These are phyloP conservation scores for Drosophila kuntzei DNA, from an alignment of 2,888 invertebrate species.

Conservation along the genomic window DNA sequence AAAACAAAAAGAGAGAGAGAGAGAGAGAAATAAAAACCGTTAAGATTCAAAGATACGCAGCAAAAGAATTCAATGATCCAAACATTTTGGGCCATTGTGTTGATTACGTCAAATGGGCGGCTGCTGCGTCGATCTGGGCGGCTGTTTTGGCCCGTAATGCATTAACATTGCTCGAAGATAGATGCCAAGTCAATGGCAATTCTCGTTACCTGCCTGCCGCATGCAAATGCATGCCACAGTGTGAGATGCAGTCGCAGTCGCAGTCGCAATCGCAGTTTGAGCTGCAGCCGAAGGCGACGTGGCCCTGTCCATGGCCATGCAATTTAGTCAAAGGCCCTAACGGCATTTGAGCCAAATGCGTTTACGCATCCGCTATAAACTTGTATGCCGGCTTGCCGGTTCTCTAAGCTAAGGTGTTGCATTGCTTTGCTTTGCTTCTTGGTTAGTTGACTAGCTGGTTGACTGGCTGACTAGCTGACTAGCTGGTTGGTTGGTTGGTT, in stretches of 20 bases:
- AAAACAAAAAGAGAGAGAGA: conserved; percentile 5
- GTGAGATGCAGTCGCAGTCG: conserved; percentile 4
- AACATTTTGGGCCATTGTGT: conserved; percentile 74
- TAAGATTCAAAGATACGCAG: conserved; percentile 71
- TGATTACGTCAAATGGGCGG: conserved; percentile 76
- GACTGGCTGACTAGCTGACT: conserved; percentile 11
- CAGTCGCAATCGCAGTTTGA: conserved; percentile 28
- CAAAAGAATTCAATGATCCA: conserved; percentile 75
- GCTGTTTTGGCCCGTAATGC: conserved; percentile 61
- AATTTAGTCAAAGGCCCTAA: conserved; percentile 84
- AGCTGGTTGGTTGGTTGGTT: conserved; percentile 37
- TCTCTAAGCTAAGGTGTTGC: conserved; percentile 64
- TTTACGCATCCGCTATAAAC: conserved; percentile 85
- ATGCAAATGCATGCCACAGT: conserved; percentile 66
- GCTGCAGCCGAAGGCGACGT: conserved; percentile 56
- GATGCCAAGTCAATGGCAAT: conserved; percentile 56
- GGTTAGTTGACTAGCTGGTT: conserved; percentile 26
- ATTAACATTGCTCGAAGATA: conserved; percentile 69
- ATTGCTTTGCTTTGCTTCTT: conserved; percentile 17
- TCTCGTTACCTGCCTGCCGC: conserved; percentile 48
- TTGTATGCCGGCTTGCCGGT: conserved; percentile 78
- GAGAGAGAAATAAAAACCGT: conserved; percentile 55
- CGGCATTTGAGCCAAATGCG: conserved; percentile 84
- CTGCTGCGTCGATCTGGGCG: conserved; percentile 62
- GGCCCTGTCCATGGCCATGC: conserved; percentile 76